These are phyloP conservation scores for Amiota minor DNA, from an alignment of 2,888 invertebrate genomes.

Conservation along the genomic window DNA sequence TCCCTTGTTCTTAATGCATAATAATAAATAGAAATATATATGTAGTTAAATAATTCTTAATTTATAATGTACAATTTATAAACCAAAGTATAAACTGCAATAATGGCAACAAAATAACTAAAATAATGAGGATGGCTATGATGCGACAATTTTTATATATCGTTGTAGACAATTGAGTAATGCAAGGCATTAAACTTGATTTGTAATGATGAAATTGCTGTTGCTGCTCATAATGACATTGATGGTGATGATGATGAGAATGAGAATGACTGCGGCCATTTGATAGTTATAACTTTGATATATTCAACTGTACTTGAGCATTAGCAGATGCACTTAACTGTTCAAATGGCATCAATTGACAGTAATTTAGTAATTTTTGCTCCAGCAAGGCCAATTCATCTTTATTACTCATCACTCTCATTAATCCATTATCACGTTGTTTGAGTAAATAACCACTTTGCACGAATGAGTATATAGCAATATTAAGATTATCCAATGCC, in stretches of 20 bases:
- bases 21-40: background rate
- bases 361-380: slow-evolving; percentile 63
- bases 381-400: slow-evolving; percentile 59
- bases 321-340: slow-evolving; percentile 64
- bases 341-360: slow-evolving; percentile 70
- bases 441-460: slow-evolving; percentile 67
- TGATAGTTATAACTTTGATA: slow-evolving; percentile 71
- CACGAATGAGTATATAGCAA: slow-evolving; percentile 76
- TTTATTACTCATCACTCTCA: slow-evolving; percentile 43
- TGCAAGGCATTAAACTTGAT: slow-evolving; percentile 51
- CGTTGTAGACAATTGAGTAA: slow-evolving; percentile 46
- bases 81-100: slow-evolving; percentile 58
- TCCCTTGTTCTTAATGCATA: slow-evolving; percentile 5
- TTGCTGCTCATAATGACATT: slow-evolving; percentile 23
- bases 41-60: background rate
- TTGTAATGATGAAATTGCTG: slow-evolving; percentile 10
- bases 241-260: slow-evolving; percentile 1
- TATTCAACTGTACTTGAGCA: slow-evolving; percentile 55
- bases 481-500: slow-evolving; percentile 79
- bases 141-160: slow-evolving; percentile 65
- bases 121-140: slow-evolving; percentile 59
- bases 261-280: slow-evolving; percentile 44
- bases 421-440: slow-evolving; percentile 58
- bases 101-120: slow-evolving; percentile 60
- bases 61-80: slow-evolving; percentile 38